A percentile compares a stretch with the other conserved stretches of the same genome.
Conservation (phyloP, 2,113 vertebrate species). For the Phocoena sinus region DNA sequence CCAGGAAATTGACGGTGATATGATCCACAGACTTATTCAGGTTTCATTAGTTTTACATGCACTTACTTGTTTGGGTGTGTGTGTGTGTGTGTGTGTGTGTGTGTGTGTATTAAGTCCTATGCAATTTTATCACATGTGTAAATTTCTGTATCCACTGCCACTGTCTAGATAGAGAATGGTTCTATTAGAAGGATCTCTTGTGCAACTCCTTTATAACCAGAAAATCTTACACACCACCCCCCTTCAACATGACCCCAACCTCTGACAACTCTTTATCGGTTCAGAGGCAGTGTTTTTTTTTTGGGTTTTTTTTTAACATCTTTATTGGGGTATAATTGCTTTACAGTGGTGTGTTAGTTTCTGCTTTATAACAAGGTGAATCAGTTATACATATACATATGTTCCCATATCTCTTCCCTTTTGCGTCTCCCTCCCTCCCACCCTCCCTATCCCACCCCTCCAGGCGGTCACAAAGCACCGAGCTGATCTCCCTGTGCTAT, state of each 20-base stretch:
- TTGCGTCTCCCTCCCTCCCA: too few species aligned
- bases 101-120: not conserved
- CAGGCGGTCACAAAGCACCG: too few species aligned
- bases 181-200: not conserved
- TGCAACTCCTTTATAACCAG: not conserved
- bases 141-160: not conserved
- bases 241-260: not conserved
- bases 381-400: too few species aligned
- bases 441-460: too few species aligned
- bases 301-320: too few species aligned
- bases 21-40: not conserved
- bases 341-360: too few species aligned
- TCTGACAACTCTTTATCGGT: not conserved
- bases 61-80: not conserved
- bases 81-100: not conserved
- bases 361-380: too few species aligned
- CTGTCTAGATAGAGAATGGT: not conserved
- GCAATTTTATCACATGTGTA: not conserved
- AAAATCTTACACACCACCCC: not conserved
- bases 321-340: too few species aligned
- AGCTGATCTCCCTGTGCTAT: too few species aligned
- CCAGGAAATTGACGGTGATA: not conserved
- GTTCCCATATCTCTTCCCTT: too few species aligned
- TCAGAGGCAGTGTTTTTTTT: not conserved
- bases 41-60: rapidly evolving